Evolutionary conservation across 2,113 vertebrate species (phyloP), one percentile per base, ranked within the genome.

Genomic region (Centrocercus urophasianus): DNA sequence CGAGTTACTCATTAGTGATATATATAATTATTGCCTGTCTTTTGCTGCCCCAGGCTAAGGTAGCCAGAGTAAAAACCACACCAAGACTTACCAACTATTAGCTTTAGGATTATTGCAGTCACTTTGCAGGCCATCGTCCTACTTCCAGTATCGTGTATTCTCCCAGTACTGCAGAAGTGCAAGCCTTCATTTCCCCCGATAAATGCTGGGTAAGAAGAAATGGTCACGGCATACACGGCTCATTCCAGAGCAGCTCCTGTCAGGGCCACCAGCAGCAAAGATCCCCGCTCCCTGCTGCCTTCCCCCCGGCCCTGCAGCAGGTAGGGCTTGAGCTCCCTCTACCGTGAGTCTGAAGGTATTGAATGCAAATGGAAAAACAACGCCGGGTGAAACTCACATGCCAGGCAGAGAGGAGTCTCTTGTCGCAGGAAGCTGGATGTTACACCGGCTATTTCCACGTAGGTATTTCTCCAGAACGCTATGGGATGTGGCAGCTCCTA

Each of bases 241-340:
- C 36, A 1, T 16, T 11, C 2, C 30, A 38, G 3, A 69, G 71
- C 30, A 47, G 40, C 30, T 18, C 30, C 40, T 25, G 17, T 20
- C 4, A 4, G 38, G 42, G 19, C 48, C 4, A 0, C 14, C 64
- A 64, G 15, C 4, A 54, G 64, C 0, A 0, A 13, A 12, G 43
- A 36, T 18, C 43, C 1, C 25, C 1, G 42, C 70, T 4, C 0
- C 15, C 19, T 40, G 65, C 38, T 40, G 32, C 0, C 13, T 8
- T 74, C 28, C 45, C 86, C 22, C 13, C 57, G 15, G 54, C 38
- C 38, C 10, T 10, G 38, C 12, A 42, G 38, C 32, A 32, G 18
- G 17, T 16, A 1, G 72, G 43, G 13, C 76, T 47, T 6, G 88
- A 64, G 94, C 95, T 95, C 94, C 93, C 93, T 95, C 94, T 97